Conservation (phyloP, 1,140 invertebrate genomes). For the Panagrolaimus sp. region DNA sequence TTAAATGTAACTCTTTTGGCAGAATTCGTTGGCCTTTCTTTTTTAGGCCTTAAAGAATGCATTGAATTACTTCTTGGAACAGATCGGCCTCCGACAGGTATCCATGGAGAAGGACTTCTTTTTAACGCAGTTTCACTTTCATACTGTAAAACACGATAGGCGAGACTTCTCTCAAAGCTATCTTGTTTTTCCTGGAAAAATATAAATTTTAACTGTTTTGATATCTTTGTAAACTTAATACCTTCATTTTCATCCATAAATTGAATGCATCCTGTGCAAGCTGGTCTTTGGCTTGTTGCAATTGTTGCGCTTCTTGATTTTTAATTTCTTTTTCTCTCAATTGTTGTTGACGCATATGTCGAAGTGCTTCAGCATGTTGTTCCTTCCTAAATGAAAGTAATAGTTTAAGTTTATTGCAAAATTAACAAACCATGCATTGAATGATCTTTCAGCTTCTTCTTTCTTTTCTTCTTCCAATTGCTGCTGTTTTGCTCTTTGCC, state of each 20-base stretch:
- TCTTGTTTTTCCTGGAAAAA: not conserved
- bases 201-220: not conserved
- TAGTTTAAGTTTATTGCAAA: not conserved
- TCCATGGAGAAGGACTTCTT: not conserved
- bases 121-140: not conserved
- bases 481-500: too few species aligned
- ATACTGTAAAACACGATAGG: constrained; percentile 15
- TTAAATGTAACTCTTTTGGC: too few species aligned
- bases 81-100: constrained; percentile 3
- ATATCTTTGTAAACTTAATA: not conserved
- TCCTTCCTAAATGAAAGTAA: not conserved
- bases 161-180: constrained; percentile 1
- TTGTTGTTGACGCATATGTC: not conserved
- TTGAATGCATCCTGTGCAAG: constrained; percentile 7
- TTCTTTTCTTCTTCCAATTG: not conserved
- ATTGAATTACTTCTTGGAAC: constrained; percentile 1
- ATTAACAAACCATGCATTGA: constrained; percentile 3
- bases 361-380: not conserved
- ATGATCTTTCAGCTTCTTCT: not conserved
- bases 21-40: too few species aligned
- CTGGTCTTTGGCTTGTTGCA: constrained; percentile 4
- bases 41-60: not conserved
- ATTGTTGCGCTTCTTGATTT: not conserved
- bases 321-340: not conserved
- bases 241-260: constrained; percentile 19